A percentile compares a stretch with the other conserved stretches of the same genome.
Evolutionary conservation across 2,888 invertebrate genomes (phyloP).

Genomic region (Hybos culiciformis): DNA sequence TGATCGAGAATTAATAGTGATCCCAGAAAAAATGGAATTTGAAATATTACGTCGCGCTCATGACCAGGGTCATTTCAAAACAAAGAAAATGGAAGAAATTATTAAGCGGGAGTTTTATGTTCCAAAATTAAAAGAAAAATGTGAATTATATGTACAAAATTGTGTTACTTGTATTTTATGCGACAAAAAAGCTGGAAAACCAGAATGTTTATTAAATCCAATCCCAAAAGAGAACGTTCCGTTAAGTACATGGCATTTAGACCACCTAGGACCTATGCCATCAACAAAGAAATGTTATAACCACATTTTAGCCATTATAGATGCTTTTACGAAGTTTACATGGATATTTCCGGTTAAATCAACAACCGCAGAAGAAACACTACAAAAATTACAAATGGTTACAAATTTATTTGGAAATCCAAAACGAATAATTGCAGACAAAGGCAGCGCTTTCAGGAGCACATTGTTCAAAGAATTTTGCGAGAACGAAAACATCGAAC

Average conservation of each 20-base stretch:
- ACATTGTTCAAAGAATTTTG: slow-evolving; percentile 1
- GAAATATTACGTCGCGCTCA: background rate
- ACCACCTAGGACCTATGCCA: background rate
- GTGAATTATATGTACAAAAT: background rate
- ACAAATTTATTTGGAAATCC: slow-evolving; percentile 1
- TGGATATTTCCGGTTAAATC: slow-evolving; percentile 1
- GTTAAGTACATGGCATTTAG: background rate
- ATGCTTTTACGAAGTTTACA: slow-evolving; percentile 1
- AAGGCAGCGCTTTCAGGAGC: background rate
- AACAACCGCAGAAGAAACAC: slow-evolving; percentile 1
- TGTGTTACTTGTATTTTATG: slow-evolving; percentile 3
- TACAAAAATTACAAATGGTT: background rate
- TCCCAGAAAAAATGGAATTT: background rate
- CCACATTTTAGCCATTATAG: background rate
- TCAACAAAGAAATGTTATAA: background rate
- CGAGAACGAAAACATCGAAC: background rate
- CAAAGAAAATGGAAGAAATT: slow-evolving; percentile 3
- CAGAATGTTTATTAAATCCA: slow-evolving; percentile 23
- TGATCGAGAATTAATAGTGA: background rate
- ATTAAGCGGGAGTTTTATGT: slow-evolving; percentile 1
- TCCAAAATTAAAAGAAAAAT: background rate
- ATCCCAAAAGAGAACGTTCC: slow-evolving; percentile 21
- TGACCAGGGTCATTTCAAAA: background rate
- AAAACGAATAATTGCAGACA: background rate
- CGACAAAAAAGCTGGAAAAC: slow-evolving; percentile 20